A percentile compares a stretch with the other conserved stretches of the same genome.
phyloP scores from a whole-genome alignment of 2,888 invertebrate species.

The Caenorhabditis macrosperma region DNA sequence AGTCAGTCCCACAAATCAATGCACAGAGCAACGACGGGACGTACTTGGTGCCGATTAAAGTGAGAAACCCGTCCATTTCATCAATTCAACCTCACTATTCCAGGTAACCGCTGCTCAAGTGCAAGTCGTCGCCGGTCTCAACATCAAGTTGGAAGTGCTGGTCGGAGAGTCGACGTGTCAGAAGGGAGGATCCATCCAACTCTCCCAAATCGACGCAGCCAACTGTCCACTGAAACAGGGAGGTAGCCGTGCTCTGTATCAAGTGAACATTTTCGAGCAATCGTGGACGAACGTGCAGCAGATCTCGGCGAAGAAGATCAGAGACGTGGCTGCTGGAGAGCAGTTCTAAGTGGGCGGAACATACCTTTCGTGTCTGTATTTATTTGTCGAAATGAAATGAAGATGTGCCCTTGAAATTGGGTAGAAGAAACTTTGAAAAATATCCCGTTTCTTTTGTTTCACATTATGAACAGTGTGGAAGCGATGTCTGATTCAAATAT shows the following conservation, averaged over 20 bases:
- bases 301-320: conserved; percentile 62
- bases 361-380: too few relatives aligned
- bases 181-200: conserved; percentile 10
- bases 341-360: too few relatives aligned
- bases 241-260: conserved; percentile 55
- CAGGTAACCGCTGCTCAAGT: conserved; percentile 65
- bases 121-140: conserved; percentile 68
- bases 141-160: conserved; percentile 62
- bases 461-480: too few relatives aligned
- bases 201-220: conserved; percentile 18
- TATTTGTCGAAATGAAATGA: too few relatives aligned
- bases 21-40: conserved; percentile 48
- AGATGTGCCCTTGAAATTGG: too few relatives aligned
- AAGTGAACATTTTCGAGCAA: conserved; percentile 65
- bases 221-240: conserved; percentile 57
- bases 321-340: conserved; percentile 47
- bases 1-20: conserved; percentile 56
- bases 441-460: too few relatives aligned
- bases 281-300: conserved; percentile 69
- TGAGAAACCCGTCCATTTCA: conserved; percentile 1
- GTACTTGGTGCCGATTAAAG: conserved; percentile 66
- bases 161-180: conserved; percentile 63
- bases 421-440: too few relatives aligned
- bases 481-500: too few relatives aligned
- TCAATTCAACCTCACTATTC: neutral